Evolutionary conservation across 2,888 invertebrate species (phyloP).

Genomic region (Drosophila anomelani): DNA sequence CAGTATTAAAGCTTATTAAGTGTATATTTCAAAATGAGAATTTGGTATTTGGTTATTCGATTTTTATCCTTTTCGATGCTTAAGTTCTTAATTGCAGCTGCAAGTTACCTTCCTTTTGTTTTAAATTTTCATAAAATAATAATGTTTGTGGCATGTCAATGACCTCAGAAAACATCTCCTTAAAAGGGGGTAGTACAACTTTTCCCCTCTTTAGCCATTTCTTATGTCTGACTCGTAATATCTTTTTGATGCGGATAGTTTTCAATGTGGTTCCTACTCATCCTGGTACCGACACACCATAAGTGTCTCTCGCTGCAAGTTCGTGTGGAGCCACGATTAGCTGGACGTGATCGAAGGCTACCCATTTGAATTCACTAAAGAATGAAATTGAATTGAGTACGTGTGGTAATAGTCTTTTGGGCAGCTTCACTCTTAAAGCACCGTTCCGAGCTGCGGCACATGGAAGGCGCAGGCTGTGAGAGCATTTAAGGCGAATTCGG

Average conservation of each 20-base stretch:
- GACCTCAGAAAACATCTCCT: too few species aligned
- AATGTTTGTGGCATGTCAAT: neutral
- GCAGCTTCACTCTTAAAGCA: slow-evolving; percentile 50
- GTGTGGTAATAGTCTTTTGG: slow-evolving; percentile 56
- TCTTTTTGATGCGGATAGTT: neutral
- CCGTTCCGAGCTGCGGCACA: slow-evolving; percentile 22
- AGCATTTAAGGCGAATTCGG: slow-evolving; percentile 19
- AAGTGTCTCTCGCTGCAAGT: slow-evolving; percentile 19
- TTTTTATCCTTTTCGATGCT: neutral
- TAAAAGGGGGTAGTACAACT: neutral
- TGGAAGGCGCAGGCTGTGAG: neutral
- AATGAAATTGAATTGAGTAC: slow-evolving; percentile 68
- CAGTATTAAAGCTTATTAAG: neutral
- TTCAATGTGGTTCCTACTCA: neutral
- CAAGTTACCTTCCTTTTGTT: neutral
- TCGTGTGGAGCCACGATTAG: slow-evolving; percentile 44
- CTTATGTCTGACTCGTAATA: slow-evolving; percentile 1
- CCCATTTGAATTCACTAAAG: slow-evolving; percentile 54
- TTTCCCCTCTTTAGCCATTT: too few species aligned
- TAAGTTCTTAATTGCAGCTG: neutral
- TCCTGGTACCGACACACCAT: slow-evolving; percentile 1
- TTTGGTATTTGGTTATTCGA: neutral
- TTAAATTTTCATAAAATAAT: neutral
- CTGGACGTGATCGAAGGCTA: slow-evolving; percentile 54
- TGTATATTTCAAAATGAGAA: neutral